These are phyloP conservation scores for Sialis lutaria DNA, from an alignment of 2,888 invertebrate species.

Conservation along the genomic window DNA sequence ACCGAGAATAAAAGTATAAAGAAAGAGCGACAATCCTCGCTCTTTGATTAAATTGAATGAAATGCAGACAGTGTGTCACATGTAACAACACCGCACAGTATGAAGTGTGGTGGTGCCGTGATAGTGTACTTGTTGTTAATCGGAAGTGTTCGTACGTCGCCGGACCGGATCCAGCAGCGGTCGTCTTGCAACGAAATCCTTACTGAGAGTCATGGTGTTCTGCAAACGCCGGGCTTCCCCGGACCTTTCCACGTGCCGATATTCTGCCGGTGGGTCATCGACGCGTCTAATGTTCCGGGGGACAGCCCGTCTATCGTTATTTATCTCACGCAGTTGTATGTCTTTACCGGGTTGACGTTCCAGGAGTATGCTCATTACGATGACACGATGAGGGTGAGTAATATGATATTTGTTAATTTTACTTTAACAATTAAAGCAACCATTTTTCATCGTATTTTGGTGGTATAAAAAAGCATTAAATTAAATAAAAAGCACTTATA, in stretches of 20 bases:
- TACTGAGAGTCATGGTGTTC: constrained; percentile 45
- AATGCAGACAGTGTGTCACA: too few species aligned
- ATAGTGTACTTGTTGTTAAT: too few species aligned
- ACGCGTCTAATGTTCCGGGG: constrained; percentile 39
- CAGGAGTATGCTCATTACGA: constrained; percentile 63
- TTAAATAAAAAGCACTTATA: too few species aligned
- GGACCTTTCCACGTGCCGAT: constrained; percentile 65
- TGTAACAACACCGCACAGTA: too few species aligned
- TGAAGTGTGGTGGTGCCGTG: too few species aligned
- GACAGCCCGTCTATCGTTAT: constrained; percentile 58
- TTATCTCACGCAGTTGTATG: constrained; percentile 77
- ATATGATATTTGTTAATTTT: not conserved
- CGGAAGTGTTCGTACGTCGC: too few species aligned
- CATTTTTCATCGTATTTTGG: too few species aligned
- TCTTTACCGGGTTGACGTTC: constrained; percentile 57
- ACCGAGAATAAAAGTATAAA: too few species aligned
- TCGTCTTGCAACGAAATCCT: constrained; percentile 46
- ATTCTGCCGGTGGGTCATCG: constrained; percentile 75
- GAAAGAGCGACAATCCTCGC: too few species aligned
- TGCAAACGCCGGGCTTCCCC: constrained; percentile 76
- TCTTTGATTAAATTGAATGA: too few species aligned
- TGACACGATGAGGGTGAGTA: constrained; percentile 25
- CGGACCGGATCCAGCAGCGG: not conserved
- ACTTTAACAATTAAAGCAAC: too few species aligned
- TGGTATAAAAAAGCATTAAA: too few species aligned